A percentile compares a stretch with the other conserved stretches of the same genome.
Conservation (phyloP, 2,113 vertebrate genomes). For the Fulmarus glacialis region DNA sequence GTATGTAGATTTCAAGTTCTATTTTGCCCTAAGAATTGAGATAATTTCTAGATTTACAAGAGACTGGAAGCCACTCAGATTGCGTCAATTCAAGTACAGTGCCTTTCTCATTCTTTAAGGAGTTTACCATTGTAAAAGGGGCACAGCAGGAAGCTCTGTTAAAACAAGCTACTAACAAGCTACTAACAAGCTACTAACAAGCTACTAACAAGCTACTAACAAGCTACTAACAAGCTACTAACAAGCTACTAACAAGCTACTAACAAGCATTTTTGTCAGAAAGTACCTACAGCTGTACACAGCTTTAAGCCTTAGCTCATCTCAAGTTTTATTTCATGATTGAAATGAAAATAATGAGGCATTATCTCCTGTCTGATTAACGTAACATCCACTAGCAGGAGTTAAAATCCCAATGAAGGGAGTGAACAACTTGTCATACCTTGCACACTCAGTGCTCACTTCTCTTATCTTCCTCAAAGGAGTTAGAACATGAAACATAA, state of each 20-base stretch:
- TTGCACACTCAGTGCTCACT: not conserved
- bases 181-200: not conserved
- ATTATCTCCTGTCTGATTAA: not conserved
- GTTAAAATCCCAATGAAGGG: not conserved
- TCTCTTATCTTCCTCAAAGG: not conserved
- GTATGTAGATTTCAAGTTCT: not conserved
- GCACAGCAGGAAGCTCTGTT: not conserved
- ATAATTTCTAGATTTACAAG: not conserved
- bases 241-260: too few species aligned
- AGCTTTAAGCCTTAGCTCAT: not conserved
- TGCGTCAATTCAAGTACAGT: not conserved
- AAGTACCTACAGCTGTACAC: not conserved
- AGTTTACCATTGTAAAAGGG: not conserved
- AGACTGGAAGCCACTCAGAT: not conserved
- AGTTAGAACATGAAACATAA: fast-evolving
- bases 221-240: not conserved
- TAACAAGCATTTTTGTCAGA: not conserved
- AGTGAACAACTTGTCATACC: not conserved
- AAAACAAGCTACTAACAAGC: not conserved
- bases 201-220: not conserved
- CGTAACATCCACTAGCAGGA: not conserved
- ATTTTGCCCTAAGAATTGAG: not conserved
- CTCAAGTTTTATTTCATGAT: not conserved
- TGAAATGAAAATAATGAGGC: not conserved
- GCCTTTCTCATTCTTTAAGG: not conserved